Conservation (phyloP, 2,797 vertebrate species). For the Phoeniculus purpureus region DNA sequence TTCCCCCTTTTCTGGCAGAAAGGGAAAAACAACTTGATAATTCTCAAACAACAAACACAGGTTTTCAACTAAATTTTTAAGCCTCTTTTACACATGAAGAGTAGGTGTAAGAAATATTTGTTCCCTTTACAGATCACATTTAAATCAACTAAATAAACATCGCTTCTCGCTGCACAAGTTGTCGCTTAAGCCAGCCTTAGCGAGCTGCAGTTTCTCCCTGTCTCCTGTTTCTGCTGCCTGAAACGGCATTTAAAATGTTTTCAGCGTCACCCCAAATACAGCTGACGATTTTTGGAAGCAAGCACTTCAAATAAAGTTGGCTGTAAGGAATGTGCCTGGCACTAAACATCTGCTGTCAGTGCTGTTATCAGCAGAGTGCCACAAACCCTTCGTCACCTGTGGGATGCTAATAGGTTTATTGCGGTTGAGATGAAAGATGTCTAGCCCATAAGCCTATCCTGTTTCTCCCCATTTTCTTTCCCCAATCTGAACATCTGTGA, state of each 20-base stretch:
- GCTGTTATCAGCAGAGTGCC: conserved; percentile 9
- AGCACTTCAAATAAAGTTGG: not conserved
- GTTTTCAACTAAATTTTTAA: conserved; percentile 21
- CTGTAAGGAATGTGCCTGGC: conserved; percentile 7
- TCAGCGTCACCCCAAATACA: not conserved
- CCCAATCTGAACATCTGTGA: not conserved
- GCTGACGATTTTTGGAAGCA: conserved; percentile 1
- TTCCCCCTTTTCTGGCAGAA: not conserved
- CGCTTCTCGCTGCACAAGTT: not conserved
- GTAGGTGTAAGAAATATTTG: conserved; percentile 44
- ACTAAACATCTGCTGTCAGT: conserved; percentile 23
- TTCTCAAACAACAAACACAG: not conserved
- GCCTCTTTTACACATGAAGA: not conserved
- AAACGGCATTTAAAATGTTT: conserved; percentile 9
- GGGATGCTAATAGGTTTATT: not conserved
- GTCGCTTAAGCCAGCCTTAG: conserved; percentile 22
- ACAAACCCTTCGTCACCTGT: conserved; percentile 7
- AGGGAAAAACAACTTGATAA: not conserved
- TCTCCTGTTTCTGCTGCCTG: not conserved
- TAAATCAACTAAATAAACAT: conserved; percentile 48
- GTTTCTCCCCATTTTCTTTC: not conserved
- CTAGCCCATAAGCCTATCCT: not conserved
- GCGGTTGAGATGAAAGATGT: not conserved
- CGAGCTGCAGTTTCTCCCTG: not conserved
- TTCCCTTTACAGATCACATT: conserved; percentile 18